phyloP scores from a whole-genome alignment of 1,140 invertebrate genomes.

The Papilio glaucus region DNA sequence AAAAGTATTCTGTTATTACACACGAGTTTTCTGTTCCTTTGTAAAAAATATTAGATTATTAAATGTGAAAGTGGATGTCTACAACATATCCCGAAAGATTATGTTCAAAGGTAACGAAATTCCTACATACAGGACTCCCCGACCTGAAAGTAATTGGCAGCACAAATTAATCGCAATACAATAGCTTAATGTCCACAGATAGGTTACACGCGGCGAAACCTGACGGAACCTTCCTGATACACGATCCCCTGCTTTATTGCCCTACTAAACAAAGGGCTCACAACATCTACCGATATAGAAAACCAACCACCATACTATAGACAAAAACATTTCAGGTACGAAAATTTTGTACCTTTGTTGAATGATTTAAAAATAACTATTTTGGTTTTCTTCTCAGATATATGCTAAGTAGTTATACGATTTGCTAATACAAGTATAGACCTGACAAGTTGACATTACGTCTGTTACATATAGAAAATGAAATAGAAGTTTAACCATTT shows the following conservation, averaged over 20 bases:
- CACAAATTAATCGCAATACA: conserved; percentile 31
- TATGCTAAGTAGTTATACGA: too few species aligned
- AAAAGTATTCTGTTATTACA: too few species aligned
- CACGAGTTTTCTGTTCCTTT: too few species aligned
- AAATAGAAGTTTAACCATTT: too few species aligned
- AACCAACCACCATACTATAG: not conserved
- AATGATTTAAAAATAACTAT: too few species aligned
- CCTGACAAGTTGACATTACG: too few species aligned
- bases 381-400: too few species aligned
- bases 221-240: not conserved
- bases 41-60: too few species aligned
- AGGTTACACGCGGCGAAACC: conserved; percentile 15
- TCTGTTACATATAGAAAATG: too few species aligned
- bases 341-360: too few species aligned
- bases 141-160: conserved; percentile 25
- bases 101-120: not conserved
- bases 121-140: not conserved
- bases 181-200: conserved; percentile 31
- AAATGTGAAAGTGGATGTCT: not conserved
- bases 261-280: not conserved
- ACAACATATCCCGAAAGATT: not conserved
- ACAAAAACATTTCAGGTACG: too few species aligned
- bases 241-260: conserved; percentile 23
- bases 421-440: too few species aligned
- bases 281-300: not conserved